Conservation (phyloP, 53 echinoderm and acorn worm genomes). For the Echinarachnius parma region DNA sequence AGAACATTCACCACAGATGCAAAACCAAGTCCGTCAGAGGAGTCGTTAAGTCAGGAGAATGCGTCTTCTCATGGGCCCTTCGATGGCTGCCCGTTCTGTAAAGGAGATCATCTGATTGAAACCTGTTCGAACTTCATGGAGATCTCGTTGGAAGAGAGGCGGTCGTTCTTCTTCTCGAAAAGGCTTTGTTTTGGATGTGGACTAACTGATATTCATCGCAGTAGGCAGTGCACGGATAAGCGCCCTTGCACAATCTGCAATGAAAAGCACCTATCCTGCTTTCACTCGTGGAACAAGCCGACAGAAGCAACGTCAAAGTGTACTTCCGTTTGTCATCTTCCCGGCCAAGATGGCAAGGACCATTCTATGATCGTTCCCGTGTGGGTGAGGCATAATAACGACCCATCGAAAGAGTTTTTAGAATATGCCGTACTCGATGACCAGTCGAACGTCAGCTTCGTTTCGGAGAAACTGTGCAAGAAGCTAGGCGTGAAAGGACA, state of each 20-base stretch:
- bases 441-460: slow-evolving; percentile 29
- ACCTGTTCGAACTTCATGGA: slow-evolving; percentile 20
- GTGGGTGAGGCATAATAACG: slow-evolving; percentile 18
- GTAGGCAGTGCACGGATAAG: slow-evolving; percentile 22
- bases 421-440: slow-evolving; percentile 30
- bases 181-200: slow-evolving; percentile 46
- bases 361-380: slow-evolving; percentile 32
- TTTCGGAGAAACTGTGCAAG: not conserved
- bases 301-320: slow-evolving; percentile 4
- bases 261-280: slow-evolving; percentile 23
- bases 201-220: slow-evolving; percentile 2
- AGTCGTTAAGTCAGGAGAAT: no score
- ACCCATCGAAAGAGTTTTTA: not conserved
- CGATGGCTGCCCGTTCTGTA: slow-evolving; percentile 29
- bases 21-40: no score
- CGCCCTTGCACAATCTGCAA: slow-evolving; percentile 8
- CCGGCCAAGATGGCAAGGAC: slow-evolving; percentile 2
- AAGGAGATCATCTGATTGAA: slow-evolving; percentile 17
- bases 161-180: slow-evolving; percentile 35
- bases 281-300: not conserved
- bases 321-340: slow-evolving; percentile 6
- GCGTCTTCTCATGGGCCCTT: no score
- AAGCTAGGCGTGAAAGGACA: slow-evolving; percentile 11
- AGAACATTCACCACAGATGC: slow-evolving; percentile 12
- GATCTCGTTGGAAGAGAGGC: slow-evolving; percentile 13